Conservation (phyloP, 37 sponge, comb jelly and placozoan genomes). For the Diacarnus erythraeanus region DNA sequence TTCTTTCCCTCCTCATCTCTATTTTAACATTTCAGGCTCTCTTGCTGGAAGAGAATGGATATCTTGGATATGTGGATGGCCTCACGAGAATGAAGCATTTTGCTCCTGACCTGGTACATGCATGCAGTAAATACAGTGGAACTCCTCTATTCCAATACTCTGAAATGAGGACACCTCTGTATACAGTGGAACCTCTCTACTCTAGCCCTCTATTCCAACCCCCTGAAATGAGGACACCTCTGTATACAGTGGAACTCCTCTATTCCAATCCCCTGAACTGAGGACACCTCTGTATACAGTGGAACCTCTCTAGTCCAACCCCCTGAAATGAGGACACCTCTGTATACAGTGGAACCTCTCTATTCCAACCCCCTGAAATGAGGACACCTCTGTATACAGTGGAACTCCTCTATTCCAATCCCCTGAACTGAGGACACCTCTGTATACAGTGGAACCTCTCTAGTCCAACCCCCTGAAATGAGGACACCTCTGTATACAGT, state of each 20-base stretch:
- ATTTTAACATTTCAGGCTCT: conserved; percentile 15
- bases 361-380: neutral
- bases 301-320: neutral
- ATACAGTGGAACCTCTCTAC: neutral
- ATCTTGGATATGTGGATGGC: conserved; percentile 47
- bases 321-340: neutral
- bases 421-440: neutral
- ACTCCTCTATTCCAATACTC: neutral
- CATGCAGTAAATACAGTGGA: neutral
- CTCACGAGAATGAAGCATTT: conserved; percentile 26
- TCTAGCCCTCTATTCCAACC: neutral
- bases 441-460: neutral
- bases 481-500: too few species aligned
- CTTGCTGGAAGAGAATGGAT: conserved; percentile 39
- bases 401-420: neutral
- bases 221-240: neutral
- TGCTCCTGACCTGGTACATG: conserved; percentile 42
- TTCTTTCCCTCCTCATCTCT: neutral
- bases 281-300: too few species aligned
- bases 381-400: too few species aligned
- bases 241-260: neutral
- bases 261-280: neutral
- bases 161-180: too few species aligned
- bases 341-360: neutral
- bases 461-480: neutral